A percentile compares a stretch with the other conserved stretches of the same genome.
Conservation (phyloP, 2,888 invertebrate genomes). For the Drosophila maculinotata region DNA sequence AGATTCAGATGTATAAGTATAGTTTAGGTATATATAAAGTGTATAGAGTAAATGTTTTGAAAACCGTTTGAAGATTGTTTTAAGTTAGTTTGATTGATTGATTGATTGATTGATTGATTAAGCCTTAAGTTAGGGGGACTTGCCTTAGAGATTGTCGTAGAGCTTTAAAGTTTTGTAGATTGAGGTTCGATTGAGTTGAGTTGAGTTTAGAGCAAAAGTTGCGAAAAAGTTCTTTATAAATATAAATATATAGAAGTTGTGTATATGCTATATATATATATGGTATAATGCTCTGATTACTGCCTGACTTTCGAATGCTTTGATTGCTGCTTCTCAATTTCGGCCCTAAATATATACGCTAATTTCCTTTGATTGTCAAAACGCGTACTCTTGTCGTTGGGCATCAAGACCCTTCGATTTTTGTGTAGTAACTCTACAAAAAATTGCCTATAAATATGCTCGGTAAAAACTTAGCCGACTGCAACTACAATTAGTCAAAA, state of each 20-base stretch:
- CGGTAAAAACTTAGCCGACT: constrained; percentile 18
- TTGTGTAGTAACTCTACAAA: constrained; percentile 41
- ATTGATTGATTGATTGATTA: constrained; percentile 65
- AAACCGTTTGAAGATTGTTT: constrained; percentile 72
- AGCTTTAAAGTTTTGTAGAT: constrained; percentile 50
- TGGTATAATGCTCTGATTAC: constrained; percentile 37
- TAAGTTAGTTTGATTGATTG: constrained; percentile 54
- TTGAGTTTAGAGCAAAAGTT: constrained; percentile 64
- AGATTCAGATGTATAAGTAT: constrained; percentile 40
- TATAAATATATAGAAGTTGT: constrained; percentile 55
- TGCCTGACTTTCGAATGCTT: constrained; percentile 54
- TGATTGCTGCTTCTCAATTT: constrained; percentile 45
- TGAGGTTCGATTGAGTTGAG: constrained; percentile 52
- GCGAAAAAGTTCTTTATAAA: constrained; percentile 70
- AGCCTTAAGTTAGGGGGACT: constrained; percentile 53
- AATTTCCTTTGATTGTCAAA: constrained; percentile 85
- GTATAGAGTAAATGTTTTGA: constrained; percentile 56
- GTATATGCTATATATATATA: constrained; percentile 32
- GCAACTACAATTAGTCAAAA: constrained; percentile 23
- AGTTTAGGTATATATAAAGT: constrained; percentile 27
- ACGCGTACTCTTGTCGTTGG: constrained; percentile 85
- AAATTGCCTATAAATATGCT: constrained; percentile 40
- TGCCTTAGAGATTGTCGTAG: constrained; percentile 76
- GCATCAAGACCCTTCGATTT: constrained; percentile 58
- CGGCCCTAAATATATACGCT: constrained; percentile 76